These are phyloP conservation scores for Rhagonycha lutea DNA, from an alignment of 2,888 invertebrate species.

Conservation along the genomic window DNA sequence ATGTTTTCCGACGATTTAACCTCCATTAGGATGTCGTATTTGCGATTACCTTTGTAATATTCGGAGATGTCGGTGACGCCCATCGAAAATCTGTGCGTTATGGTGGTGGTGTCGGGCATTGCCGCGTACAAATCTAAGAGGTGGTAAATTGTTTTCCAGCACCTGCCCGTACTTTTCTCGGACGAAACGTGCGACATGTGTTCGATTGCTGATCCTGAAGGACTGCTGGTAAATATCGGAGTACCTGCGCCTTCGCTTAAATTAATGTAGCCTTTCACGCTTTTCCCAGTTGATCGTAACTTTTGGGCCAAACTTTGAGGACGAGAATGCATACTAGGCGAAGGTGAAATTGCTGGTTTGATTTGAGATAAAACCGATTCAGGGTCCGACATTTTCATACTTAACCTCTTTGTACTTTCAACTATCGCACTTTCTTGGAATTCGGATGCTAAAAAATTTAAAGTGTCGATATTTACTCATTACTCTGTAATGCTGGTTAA, in stretches of 20 bases:
- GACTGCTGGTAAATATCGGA: conserved; percentile 69
- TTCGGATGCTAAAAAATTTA: conserved; percentile 60
- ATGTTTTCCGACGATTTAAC: conserved; percentile 62
- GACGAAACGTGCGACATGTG: conserved; percentile 56
- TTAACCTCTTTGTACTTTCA: conserved; percentile 56
- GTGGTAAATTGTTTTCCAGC: conserved; percentile 94
- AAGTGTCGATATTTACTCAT: conserved; percentile 11
- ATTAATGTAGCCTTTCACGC: conserved; percentile 83
- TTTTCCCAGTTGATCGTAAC: conserved; percentile 81
- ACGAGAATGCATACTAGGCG: conserved; percentile 62
- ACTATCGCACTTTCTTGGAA: conserved; percentile 62
- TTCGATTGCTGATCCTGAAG: conserved; percentile 62
- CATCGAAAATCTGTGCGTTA: conserved; percentile 77
- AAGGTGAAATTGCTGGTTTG: conserved; percentile 58
- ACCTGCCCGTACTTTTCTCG: conserved; percentile 64
- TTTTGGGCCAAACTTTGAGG: conserved; percentile 91
- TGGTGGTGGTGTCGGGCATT: conserved; percentile 93
- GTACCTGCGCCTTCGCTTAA: conserved; percentile 75
- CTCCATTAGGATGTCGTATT: conserved; percentile 62
- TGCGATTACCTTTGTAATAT: conserved; percentile 65
- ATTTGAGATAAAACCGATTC: conserved; percentile 49
- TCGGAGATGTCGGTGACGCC: conserved; percentile 70
- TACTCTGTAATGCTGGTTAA: too few relatives aligned
- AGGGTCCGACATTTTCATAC: conserved; percentile 52
- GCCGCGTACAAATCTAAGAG: conserved; percentile 90